These are phyloP conservation scores for Heliothis virescens DNA, from an alignment of 1,140 invertebrate species.

Conservation along the genomic window DNA sequence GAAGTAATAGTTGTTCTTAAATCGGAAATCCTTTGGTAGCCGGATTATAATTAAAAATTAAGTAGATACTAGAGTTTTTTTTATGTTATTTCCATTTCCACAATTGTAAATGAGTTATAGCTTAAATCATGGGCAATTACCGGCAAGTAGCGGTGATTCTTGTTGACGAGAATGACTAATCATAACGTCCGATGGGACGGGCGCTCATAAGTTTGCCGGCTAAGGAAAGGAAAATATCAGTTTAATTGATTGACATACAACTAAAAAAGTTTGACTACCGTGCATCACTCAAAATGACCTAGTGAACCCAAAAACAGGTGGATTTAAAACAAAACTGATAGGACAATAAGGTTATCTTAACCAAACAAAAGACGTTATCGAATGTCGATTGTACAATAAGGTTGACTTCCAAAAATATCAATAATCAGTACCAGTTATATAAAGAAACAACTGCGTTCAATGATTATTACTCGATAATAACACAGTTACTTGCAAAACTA, in stretches of 20 bases:
- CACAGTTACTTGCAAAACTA: conserved; percentile 11
- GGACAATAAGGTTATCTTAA: conserved; percentile 24
- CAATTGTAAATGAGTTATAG: no score
- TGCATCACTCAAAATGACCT: background rate
- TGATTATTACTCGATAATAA: background rate
- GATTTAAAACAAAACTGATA: conserved; percentile 7
- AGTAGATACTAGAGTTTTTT: no score
- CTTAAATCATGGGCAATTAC: background rate
- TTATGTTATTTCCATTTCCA: no score
- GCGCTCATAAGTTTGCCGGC: no score
- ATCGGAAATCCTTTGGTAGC: no score
- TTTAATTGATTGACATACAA: background rate
- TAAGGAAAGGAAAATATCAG: background rate
- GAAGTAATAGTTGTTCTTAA: no score
- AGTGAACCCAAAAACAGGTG: background rate
- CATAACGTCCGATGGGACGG: no score
- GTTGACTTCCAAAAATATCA: conserved; percentile 6
- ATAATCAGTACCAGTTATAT: background rate
- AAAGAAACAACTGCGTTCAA: background rate
- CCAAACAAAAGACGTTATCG: conserved; percentile 21
- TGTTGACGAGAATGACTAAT: background rate
- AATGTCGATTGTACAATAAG: background rate
- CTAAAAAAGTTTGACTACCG: background rate
- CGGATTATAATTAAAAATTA: no score
- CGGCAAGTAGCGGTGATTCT: background rate